Conservation (phyloP, 2,888 invertebrate species). For the Epinotia bilunana region DNA sequence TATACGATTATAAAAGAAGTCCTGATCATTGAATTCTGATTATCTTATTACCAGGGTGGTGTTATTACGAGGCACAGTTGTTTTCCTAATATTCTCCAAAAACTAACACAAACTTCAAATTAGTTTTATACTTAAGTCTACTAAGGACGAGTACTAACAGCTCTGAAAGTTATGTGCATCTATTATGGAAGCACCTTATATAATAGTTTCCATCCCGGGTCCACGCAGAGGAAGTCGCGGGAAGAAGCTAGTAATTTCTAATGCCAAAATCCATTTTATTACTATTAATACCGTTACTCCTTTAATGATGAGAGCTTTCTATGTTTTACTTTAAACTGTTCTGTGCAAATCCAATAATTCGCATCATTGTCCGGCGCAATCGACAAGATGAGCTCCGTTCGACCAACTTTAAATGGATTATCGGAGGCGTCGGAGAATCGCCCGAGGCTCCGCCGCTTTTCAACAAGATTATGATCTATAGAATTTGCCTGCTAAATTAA, state of each 20-base stretch:
- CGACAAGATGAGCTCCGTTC: constrained; percentile 48
- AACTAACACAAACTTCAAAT: no score
- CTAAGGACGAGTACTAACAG: no score
- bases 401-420: constrained; percentile 50
- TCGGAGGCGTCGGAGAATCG: constrained; percentile 45
- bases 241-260: constrained; percentile 14
- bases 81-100: no score
- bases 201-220: no score
- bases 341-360: constrained; percentile 52
- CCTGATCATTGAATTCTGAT: no score
- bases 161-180: no score
- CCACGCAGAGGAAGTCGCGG: no score
- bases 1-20: no score
- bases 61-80: no score
- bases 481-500: constrained; percentile 61
- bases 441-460: constrained; percentile 45
- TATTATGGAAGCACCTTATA: no score
- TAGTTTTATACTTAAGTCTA: no score
- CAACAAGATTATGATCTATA: constrained; percentile 59
- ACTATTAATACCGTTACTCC: constrained; percentile 37
- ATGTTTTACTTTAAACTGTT: constrained; percentile 49
- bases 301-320: constrained; percentile 42
- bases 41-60: no score
- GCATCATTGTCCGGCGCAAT: constrained; percentile 47
- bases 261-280: constrained; percentile 25